Percentiles rank a stretch among this genome's conserved stretches.
These are phyloP conservation scores for Fundulus diaphanus DNA, from an alignment of 2,797 vertebrate genomes.

Conservation along the genomic window DNA sequence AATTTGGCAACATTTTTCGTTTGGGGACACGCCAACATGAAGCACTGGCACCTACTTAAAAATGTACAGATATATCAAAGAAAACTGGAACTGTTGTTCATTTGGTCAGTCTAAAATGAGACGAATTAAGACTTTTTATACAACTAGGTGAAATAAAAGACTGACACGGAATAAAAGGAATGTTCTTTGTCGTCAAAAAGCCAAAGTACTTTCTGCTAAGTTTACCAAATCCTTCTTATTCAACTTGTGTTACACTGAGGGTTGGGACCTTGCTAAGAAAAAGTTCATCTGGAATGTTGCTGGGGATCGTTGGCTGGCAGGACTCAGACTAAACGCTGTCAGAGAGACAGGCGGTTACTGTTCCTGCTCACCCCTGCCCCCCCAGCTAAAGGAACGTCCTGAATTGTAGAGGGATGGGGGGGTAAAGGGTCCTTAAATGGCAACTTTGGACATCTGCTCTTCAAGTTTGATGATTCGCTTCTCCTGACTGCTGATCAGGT, in stretches of 20 bases:
- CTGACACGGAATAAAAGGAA: slow-evolving; percentile 73
- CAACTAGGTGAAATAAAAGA: slow-evolving; percentile 67
- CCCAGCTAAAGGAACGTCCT: slow-evolving; percentile 78
- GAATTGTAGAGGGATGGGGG: slow-evolving; percentile 71
- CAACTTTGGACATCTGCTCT: slow-evolving; percentile 93
- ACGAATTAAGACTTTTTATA: slow-evolving; percentile 68
- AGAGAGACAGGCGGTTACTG: slow-evolving; percentile 80
- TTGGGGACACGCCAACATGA: slow-evolving; percentile 44
- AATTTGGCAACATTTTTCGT: slow-evolving; percentile 75
- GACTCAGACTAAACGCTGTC: slow-evolving; percentile 82
- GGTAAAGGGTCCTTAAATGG: slow-evolving; percentile 80
- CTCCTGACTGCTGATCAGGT: slow-evolving; percentile 93
- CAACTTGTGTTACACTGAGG: slow-evolving; percentile 72
- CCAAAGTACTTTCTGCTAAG: slow-evolving; percentile 66
- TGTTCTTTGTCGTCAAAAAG: slow-evolving; percentile 64
- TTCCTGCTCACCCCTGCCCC: slow-evolving; percentile 71
- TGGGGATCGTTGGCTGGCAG: slow-evolving; percentile 78
- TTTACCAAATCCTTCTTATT: slow-evolving; percentile 69
- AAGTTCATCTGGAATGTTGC: slow-evolving; percentile 88
- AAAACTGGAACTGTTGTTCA: slow-evolving; percentile 50
- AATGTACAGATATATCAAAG: slow-evolving; percentile 41
- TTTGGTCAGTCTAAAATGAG: slow-evolving; percentile 68
- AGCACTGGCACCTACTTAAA: slow-evolving; percentile 68
- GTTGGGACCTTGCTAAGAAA: slow-evolving; percentile 68
- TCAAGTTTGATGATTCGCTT: slow-evolving; percentile 96